These are phyloP conservation scores for Neotoma lepida DNA, from an alignment of 2,113 vertebrate species.

Conservation along the genomic window DNA sequence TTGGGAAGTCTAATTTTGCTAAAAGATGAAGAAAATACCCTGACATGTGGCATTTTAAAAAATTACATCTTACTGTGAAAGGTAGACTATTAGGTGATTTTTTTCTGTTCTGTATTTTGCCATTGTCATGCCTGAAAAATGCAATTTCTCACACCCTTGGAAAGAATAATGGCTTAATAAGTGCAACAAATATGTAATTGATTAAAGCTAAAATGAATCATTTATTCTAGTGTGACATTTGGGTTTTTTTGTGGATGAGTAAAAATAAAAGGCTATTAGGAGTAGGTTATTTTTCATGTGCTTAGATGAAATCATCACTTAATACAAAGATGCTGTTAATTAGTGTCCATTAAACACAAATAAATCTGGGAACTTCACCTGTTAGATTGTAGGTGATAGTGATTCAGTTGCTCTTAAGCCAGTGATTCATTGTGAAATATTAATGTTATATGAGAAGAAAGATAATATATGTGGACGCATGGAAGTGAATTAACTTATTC, in stretches of 20 bases:
- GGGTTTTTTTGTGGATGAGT: slow-evolving; percentile 57
- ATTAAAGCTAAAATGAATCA: slow-evolving; percentile 76
- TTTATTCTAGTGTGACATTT: slow-evolving; percentile 67
- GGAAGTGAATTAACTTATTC: slow-evolving; percentile 24
- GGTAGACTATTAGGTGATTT: slow-evolving; percentile 6
- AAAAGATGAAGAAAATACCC: slow-evolving; percentile 36
- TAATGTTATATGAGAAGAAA: neutral
- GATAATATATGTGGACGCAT: neutral
- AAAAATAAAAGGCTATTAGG: slow-evolving; percentile 55
- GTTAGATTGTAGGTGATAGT: slow-evolving; percentile 47
- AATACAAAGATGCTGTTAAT: slow-evolving; percentile 66
- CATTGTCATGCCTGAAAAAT: slow-evolving; percentile 58
- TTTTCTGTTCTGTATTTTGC: slow-evolving; percentile 37
- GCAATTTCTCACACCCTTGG: slow-evolving; percentile 32
- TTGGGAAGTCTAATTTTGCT: neutral
- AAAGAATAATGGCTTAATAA: slow-evolving; percentile 75
- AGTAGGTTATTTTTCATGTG: slow-evolving; percentile 64
- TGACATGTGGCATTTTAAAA: slow-evolving; percentile 43
- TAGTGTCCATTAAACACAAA: slow-evolving; percentile 62
- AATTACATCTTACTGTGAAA: slow-evolving; percentile 10
- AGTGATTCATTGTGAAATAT: slow-evolving; percentile 43
- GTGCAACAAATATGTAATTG: slow-evolving; percentile 74
- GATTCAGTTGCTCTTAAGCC: slow-evolving; percentile 22
- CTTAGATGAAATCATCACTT: slow-evolving; percentile 57
- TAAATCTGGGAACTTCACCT: slow-evolving; percentile 53